These are phyloP conservation scores for Drosophila colorata DNA, from an alignment of 2,888 invertebrate genomes.

Conservation along the genomic window DNA sequence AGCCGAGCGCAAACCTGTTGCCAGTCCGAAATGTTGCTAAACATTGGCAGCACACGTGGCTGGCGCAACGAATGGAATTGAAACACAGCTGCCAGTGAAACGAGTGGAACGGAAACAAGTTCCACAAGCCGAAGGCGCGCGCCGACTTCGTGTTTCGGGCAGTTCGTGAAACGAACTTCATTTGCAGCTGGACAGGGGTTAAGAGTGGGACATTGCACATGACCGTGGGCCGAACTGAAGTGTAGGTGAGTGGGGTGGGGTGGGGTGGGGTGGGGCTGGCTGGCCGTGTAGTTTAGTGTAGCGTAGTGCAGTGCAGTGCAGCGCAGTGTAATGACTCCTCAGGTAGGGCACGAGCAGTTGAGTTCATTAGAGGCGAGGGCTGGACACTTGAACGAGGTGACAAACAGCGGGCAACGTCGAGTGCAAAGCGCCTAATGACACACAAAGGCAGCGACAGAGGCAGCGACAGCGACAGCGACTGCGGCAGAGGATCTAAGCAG, in stretches of 20 bases:
- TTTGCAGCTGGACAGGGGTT: conserved; percentile 25
- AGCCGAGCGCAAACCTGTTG: conserved; percentile 47
- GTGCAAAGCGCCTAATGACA: conserved; percentile 72
- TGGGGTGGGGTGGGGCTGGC: background rate
- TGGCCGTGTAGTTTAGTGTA: conserved; percentile 11
- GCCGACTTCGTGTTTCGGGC: conserved; percentile 17
- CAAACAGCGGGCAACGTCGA: conserved; percentile 54
- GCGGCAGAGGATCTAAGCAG: background rate
- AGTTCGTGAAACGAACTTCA: conserved; percentile 45
- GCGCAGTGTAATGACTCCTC: conserved; percentile 39
- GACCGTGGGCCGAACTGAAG: conserved; percentile 40
- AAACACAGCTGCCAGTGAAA: conserved; percentile 34
- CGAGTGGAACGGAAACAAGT: conserved; percentile 28
- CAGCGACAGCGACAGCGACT: background rate
- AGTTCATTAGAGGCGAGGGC: conserved; percentile 71
- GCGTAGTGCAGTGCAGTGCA: conserved; percentile 2
- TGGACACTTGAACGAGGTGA: conserved; percentile 69
- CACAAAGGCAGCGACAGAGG: conserved; percentile 25
- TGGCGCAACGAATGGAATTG: conserved; percentile 21
- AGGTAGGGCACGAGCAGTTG: conserved; percentile 59
- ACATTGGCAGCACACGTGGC: conserved; percentile 43
- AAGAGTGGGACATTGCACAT: conserved; percentile 38
- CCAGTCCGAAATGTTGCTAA: conserved; percentile 50
- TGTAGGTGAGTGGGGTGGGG: background rate
- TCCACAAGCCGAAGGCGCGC: conserved; percentile 50